Evolutionary conservation across 2,888 invertebrate genomes (phyloP), one percentile per base, ranked within the genome.

Genomic region (Chloroclysta siterata): DNA sequence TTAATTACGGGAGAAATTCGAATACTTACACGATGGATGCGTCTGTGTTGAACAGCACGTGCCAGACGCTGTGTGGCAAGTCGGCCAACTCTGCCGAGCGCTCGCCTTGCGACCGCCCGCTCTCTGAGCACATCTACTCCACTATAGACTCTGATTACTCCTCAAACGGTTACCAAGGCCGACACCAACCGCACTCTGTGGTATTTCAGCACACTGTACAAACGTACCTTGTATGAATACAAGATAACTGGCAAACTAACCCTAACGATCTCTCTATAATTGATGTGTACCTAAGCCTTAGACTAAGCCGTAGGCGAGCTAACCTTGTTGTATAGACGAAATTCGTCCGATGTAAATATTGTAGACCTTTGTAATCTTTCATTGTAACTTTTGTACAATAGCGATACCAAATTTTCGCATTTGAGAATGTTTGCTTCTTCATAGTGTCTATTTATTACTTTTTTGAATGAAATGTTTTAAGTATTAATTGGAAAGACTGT

Each of bases 111-210:
- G 95, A 95, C 81, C 94, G 97, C 66, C 97, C 97, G 53, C 94
- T 96, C 53, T 97, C 97, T 70, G 97, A 97, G 86, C 97, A 97
- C 88, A 97, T 97, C 80, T 97, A 97, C 85, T 97, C 97, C 68
- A 97, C 97, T 83, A 97, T 97, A 88, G 97, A 97, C 87, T 97
- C 97, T 55, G 97, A 97, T 88, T 97, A 97, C 84, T 96, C 97
- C 83, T 96, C 96, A 65, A 87, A 78, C 53, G 92, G 90, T 72
- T 89, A 83, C 79, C 89, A 89, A 71, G 88, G 86, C 66, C 85
- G 90, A 28, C 88, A 87, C 67, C 90, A 87, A 68, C 90, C 89
- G 50, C 93, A 93, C 66, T 85, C 93, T 62, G 87, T 90, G 70
- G 90, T 92, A 59, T 80, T 92, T 71, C 93, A 93, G 71, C 93